Evolutionary conservation across 2,797 vertebrate species (phyloP), one percentile per base, ranked within the genome.

Genomic region (Ctenochaetus hawaiiensis): DNA sequence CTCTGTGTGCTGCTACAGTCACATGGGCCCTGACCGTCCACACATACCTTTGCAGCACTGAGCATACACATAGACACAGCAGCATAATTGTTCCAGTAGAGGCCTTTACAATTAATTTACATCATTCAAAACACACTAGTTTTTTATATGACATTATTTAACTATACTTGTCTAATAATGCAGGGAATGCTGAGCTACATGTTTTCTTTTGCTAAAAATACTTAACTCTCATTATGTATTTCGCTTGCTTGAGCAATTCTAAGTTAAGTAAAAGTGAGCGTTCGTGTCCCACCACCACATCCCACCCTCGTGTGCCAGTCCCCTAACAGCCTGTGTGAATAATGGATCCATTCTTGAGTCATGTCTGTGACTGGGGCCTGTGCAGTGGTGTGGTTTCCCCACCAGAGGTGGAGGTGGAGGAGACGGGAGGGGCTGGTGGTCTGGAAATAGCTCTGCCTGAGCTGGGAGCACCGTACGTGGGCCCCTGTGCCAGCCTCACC

Each of bases 271-370:
- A 78, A 87, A 86, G 78, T 79, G 81, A 77, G 72, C 20, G 43
- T 83, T 82, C 16, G 43, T 77, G 83, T 80, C 81, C 75, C 71
- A 22, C 70, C 16, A 45, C 83, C 74, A 83, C 80, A 77, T 83
- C 75, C 76, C 79, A 74, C 77, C 76, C 81, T 72, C 12, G 58
- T 87, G 84, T 81, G 80, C 85, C 81, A 76, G 85, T 89, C 85
- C 83, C 86, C 72, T 75, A 79, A 88, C 78, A 88, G 85, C 78
- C 77, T 61, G 64, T 87, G 89, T 91, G 92, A 94, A 95, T 94
- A 95, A 95, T 94, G 90, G 88, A 94, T 94, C 92, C 93, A 90
- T 95, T 94, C 93, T 94, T 92, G 76, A 93, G 82, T 90, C 86
- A 63, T 84, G 88, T 92, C 81, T 92, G 81, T 87, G 89, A 87